Evolutionary conservation across 2,888 invertebrate genomes (phyloP), one percentile per base, ranked within the genome.

Genomic region (Tortricodes alternella): DNA sequence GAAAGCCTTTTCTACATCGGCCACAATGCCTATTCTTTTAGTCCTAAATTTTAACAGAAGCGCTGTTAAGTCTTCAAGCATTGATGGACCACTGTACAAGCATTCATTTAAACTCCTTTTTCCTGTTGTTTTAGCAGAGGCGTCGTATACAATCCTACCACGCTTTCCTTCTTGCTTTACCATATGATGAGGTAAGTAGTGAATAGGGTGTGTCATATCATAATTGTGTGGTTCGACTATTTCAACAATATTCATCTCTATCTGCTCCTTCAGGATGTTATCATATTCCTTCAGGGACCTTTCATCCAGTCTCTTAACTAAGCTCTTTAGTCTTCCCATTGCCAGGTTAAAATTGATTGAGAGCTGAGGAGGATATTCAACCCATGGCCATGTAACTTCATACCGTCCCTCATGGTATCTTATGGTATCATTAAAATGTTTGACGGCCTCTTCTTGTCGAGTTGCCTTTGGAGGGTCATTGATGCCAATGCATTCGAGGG

Each of bases 401-500:
- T 27, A 43, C 16, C 43, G 24, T 9, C 16, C 43, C 1, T 16
- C 24, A 9, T 23, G 15, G n/a, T 43, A 27, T 7, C 15, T 8
- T 5, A 43, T 9, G n/a, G 43, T 27, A 1, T 43, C 16, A 27
- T 43, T 43, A 9, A 43, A 43, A 8, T 43, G 16, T 27, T 43
- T 23, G 3, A 43, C 43, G 2, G 43, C 43, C 49, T 21, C 27
- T 13, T 56, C 59, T 37, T 59, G 29, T 23, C 48, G 1, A 2
- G 58, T 48, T 2, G 51, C 21, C 37, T 61, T 58, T 2, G 53
- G 51, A 6, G 60, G 58, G 9, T 61, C 58, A 0, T n/a, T 41
- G 2, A 60, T 58, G 4, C 58, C 60, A 7, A 60, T 60, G 18
- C 19, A 43, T 15, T 61, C 58, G 0, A 61, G 11, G 1, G 50